These are phyloP conservation scores for Sciurus carolinensis DNA, from an alignment of 2,797 vertebrate species.

Conservation along the genomic window DNA sequence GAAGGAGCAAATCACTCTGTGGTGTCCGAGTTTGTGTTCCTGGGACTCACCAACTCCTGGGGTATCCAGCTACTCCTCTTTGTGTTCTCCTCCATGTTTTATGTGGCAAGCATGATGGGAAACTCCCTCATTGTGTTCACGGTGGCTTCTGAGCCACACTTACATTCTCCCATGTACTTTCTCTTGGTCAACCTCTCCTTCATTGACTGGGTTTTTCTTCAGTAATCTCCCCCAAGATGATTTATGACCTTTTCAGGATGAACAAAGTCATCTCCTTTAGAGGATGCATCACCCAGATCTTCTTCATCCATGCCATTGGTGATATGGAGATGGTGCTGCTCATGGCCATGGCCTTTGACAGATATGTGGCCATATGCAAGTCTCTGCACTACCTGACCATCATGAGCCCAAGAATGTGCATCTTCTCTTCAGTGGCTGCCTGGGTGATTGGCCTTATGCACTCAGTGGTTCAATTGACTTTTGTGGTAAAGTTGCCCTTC, in stretches of 20 bases:
- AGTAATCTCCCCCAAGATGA: constrained; percentile 61
- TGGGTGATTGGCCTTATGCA: too few species aligned
- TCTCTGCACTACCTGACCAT: too few species aligned
- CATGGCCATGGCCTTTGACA: too few species aligned
- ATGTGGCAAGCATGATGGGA: constrained; percentile 16
- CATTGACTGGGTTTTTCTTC: constrained; percentile 71
- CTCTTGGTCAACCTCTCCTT: constrained; percentile 54
- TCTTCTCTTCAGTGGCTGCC: too few species aligned
- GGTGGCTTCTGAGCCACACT: not conserved
- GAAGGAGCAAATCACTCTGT: not conserved
- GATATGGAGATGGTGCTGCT: not conserved
- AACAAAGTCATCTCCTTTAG: constrained; percentile 73
- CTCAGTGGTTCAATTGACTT: too few species aligned
- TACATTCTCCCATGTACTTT: constrained; percentile 49
- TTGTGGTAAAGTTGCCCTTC: too few species aligned
- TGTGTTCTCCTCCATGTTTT: not conserved
- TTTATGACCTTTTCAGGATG: constrained; percentile 67
- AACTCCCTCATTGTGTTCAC: not conserved
- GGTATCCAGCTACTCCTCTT: not conserved
- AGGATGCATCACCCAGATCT: constrained; percentile 82
- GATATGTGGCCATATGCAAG: too few species aligned
- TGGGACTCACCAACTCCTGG: constrained; percentile 69
- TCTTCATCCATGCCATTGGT: constrained; percentile 80
- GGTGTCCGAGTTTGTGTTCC: constrained; percentile 64
- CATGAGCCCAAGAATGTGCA: too few species aligned